Conservation (phyloP, 2,888 invertebrate species). For the Galerucella calmariensis region DNA sequence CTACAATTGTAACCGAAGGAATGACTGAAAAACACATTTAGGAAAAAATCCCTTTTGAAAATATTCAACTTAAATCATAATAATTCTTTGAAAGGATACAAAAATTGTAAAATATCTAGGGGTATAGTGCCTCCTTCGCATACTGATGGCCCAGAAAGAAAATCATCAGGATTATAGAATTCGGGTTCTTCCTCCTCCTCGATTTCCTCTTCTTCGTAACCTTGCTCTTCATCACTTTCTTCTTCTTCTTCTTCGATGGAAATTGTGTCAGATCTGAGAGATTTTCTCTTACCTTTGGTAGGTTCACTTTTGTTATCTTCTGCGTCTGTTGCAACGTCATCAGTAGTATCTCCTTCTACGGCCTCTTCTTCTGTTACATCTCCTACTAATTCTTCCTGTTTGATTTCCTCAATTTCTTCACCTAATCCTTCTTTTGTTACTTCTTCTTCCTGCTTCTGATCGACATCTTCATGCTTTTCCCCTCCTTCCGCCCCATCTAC, state of each 20-base stretch:
- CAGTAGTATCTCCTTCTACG: not conserved
- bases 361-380: not conserved
- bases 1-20: slow-evolving; percentile 90
- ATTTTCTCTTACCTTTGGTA: not conserved
- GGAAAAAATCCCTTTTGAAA: slow-evolving; percentile 34
- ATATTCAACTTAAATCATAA: not conserved
- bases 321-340: not conserved
- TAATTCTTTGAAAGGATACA: slow-evolving; percentile 71
- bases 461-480: too few species aligned
- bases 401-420: not conserved
- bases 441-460: not conserved
- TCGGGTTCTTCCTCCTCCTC: slow-evolving; percentile 36
- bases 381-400: not conserved
- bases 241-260: not conserved
- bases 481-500: too few species aligned
- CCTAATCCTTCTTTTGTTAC: not conserved
- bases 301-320: not conserved
- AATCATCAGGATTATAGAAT: slow-evolving; percentile 65
- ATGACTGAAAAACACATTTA: slow-evolving; percentile 68
- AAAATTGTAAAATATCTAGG: slow-evolving; percentile 71
- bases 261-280: not conserved
- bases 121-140: slow-evolving; percentile 70
- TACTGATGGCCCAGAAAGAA: slow-evolving; percentile 69
- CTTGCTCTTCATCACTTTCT: not conserved
- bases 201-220: slow-evolving; percentile 19